phyloP scores from a whole-genome alignment of 2,797 vertebrate genomes.

The Eulemur coronatus region DNA sequence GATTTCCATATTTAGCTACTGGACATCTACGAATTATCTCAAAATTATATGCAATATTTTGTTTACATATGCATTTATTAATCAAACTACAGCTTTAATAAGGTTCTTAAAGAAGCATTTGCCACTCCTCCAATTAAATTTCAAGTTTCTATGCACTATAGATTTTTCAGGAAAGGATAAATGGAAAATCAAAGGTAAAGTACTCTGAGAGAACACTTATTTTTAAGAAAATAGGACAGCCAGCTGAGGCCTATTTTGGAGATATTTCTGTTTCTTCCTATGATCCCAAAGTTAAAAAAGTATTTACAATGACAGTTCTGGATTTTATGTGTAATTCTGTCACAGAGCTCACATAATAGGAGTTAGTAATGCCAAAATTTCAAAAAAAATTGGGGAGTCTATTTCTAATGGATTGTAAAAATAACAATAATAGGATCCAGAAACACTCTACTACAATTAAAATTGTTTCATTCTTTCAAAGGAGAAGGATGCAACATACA shows the following conservation, averaged over 20 bases:
- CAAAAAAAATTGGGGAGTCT: background rate
- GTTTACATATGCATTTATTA: background rate
- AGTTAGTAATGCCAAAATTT: background rate
- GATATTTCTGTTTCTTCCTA: background rate
- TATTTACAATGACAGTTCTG: background rate
- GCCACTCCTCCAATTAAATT: background rate
- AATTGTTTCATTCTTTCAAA: background rate
- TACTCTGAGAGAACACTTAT: background rate
- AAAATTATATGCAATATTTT: background rate
- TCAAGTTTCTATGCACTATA: background rate
- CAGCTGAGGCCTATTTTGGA: background rate
- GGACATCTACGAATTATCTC: background rate
- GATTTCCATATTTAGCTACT: background rate
- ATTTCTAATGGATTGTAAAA: background rate
- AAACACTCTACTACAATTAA: background rate
- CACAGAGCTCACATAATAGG: background rate
- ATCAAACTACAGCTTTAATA: background rate
- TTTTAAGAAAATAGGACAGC: background rate
- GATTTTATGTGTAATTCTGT: background rate
- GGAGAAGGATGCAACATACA: background rate
- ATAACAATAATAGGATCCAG: background rate
- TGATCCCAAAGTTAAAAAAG: background rate
- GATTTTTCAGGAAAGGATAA: background rate
- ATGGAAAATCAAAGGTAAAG: background rate
- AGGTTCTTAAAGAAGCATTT: background rate